Evolutionary conservation across 2,113 vertebrate species (phyloP).

Genomic region (Pipa parva): DNA sequence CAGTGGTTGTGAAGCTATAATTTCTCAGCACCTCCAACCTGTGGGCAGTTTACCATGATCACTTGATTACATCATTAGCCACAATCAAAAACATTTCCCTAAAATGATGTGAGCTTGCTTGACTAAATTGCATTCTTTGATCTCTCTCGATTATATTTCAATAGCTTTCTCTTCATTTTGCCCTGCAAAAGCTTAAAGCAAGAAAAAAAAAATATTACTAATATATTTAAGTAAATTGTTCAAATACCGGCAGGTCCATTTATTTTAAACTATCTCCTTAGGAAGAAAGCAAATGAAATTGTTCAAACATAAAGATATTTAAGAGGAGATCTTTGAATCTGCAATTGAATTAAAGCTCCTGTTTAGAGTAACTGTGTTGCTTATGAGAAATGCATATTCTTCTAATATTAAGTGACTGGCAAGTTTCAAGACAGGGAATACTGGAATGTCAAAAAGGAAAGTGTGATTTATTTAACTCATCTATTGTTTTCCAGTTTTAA

Average conservation of each 20-base stretch:
- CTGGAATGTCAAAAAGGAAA: no score
- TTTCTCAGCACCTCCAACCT: conserved; percentile 58
- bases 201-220: conserved; percentile 27
- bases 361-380: neutral
- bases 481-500: no score
- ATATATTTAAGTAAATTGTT: conserved; percentile 35
- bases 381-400: no score
- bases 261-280: conserved; percentile 26
- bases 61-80: conserved; percentile 77
- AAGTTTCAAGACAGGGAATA: no score
- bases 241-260: conserved; percentile 21
- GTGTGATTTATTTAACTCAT: no score
- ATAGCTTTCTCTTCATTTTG: conserved; percentile 63
- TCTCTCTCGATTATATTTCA: conserved; percentile 66
- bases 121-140: conserved; percentile 68
- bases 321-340: neutral
- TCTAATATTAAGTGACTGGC: no score
- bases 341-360: neutral
- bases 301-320: conserved; percentile 12
- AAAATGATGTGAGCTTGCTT: conserved; percentile 68
- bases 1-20: conserved; percentile 51
- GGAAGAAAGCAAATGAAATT: conserved; percentile 30
- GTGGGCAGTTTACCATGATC: conserved; percentile 56
- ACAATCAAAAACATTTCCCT: conserved; percentile 71
- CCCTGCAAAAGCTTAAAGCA: conserved; percentile 13